These are phyloP conservation scores for Drosophila bipectinata DNA, from an alignment of 1,140 invertebrate genomes.

Conservation along the genomic window DNA sequence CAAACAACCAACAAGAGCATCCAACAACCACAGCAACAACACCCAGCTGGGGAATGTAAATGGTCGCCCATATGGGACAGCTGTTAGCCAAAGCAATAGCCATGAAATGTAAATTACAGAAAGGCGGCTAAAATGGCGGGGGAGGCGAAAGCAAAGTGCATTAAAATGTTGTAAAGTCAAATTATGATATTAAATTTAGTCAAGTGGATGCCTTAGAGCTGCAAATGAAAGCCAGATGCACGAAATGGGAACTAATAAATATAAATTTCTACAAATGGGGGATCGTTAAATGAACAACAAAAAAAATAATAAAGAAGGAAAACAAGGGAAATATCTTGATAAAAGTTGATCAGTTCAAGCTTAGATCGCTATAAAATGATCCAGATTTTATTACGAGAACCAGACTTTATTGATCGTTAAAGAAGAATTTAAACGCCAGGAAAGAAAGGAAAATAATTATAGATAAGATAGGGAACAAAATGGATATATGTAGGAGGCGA, in stretches of 20 bases:
- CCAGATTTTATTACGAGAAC: conserved; percentile 5
- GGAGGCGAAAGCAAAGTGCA: conserved; percentile 58
- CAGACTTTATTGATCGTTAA: conserved; percentile 31
- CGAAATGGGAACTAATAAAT: conserved; percentile 32
- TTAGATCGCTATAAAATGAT: conserved; percentile 8
- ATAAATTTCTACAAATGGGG: conserved; percentile 24
- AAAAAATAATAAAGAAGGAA: no score
- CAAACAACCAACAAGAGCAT: conserved; percentile 26
- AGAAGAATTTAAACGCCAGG: neutral
- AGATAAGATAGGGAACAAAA: neutral
- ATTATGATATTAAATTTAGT: conserved; percentile 72
- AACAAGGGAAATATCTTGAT: conserved; percentile 2
- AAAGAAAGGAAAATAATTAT: neutral
- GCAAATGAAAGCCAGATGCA: conserved; percentile 49
- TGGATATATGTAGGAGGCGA: neutral
- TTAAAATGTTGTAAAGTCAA: conserved; percentile 69
- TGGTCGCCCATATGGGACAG: conserved; percentile 65
- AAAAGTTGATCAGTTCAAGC: neutral
- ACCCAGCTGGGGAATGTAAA: conserved; percentile 39
- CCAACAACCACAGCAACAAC: conserved; percentile 23
- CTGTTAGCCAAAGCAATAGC: conserved; percentile 35
- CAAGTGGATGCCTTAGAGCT: conserved; percentile 47
- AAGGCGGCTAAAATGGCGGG: neutral
- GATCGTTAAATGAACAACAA: conserved; percentile 26
- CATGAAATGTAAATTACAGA: conserved; percentile 21